Percentiles rank a stretch among this genome's conserved stretches.
These are phyloP conservation scores for Adelognathus sp. DNA, from an alignment of 2,888 invertebrate genomes.

Conservation along the genomic window DNA sequence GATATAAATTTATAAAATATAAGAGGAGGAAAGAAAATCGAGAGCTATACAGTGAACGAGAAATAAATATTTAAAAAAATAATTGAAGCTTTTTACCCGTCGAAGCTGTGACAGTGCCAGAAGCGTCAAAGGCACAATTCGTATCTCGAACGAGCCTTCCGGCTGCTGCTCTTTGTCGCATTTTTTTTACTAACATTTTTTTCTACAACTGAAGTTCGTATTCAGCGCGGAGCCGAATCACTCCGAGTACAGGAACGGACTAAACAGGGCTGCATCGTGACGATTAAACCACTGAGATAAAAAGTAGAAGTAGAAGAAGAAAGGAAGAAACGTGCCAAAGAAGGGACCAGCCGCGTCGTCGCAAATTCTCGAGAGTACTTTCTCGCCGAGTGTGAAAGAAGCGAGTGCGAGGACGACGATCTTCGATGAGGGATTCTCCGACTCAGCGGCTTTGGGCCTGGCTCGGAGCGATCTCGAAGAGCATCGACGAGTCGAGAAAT, in stretches of 20 bases:
- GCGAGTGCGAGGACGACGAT: background rate
- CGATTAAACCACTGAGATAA: conserved; percentile 31
- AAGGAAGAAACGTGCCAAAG: conserved; percentile 50
- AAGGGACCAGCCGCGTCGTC: conserved; percentile 47
- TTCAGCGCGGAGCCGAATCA: background rate
- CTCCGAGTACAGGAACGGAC: background rate
- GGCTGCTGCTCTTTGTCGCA: conserved; percentile 14
- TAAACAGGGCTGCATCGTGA: conserved; percentile 2
- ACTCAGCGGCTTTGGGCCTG: conserved; percentile 30
- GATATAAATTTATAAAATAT: background rate
- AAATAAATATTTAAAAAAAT: conserved; percentile 2
- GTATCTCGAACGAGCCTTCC: conserved; percentile 21
- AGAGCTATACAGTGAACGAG: background rate
- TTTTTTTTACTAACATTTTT: conserved; percentile 41
- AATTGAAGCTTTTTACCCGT: conserved; percentile 29
- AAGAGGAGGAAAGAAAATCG: background rate
- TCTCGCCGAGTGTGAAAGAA: conserved; percentile 17
- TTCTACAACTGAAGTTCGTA: background rate
- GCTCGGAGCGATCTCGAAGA: background rate
- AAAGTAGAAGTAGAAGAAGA: conserved; percentile 10
- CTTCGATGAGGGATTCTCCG: conserved; percentile 31
- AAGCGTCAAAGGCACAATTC: conserved; percentile 24
- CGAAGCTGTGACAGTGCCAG: conserved; percentile 6
- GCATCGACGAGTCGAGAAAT: conserved; percentile 24
- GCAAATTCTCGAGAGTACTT: conserved; percentile 51